Conservation (phyloP, 2,888 invertebrate species). For the Ophioninae sp. region DNA sequence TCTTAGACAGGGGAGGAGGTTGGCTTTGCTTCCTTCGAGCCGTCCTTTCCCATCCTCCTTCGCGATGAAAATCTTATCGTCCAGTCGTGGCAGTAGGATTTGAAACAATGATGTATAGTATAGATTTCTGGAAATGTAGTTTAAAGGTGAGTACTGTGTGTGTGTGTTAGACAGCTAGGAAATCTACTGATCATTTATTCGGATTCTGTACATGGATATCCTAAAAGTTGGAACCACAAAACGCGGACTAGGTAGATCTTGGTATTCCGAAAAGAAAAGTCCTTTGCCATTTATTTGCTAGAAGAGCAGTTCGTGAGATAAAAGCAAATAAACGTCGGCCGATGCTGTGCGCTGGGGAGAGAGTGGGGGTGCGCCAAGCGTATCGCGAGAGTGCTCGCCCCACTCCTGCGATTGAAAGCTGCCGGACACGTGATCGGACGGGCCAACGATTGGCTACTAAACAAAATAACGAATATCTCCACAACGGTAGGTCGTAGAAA, state of each 20-base stretch:
- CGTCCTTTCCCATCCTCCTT: neutral
- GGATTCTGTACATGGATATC: neutral
- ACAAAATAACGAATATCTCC: neutral
- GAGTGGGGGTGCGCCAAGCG: neutral
- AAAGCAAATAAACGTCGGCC: neutral
- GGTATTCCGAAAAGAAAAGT: neutral
- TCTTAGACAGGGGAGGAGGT: neutral
- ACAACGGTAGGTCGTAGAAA: neutral
- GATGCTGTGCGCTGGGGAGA: neutral
- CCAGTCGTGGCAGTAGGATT: neutral
- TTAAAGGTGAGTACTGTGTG: too few species aligned
- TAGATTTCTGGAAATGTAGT: neutral
- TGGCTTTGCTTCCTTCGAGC: constrained; percentile 26
- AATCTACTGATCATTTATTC: neutral
- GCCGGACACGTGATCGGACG: neutral
- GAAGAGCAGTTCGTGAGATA: neutral
- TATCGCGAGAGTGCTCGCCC: neutral
- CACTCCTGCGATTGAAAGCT: neutral
- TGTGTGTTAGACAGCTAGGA: too few species aligned
- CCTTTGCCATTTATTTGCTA: neutral
- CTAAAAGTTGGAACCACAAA: neutral
- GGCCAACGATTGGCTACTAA: neutral
- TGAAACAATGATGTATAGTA: neutral
- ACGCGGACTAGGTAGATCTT: neutral
- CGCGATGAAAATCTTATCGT: constrained; percentile 7